Evolutionary conservation across 2,797 vertebrate species (phyloP).

Genomic region (Galago senegalensis): DNA sequence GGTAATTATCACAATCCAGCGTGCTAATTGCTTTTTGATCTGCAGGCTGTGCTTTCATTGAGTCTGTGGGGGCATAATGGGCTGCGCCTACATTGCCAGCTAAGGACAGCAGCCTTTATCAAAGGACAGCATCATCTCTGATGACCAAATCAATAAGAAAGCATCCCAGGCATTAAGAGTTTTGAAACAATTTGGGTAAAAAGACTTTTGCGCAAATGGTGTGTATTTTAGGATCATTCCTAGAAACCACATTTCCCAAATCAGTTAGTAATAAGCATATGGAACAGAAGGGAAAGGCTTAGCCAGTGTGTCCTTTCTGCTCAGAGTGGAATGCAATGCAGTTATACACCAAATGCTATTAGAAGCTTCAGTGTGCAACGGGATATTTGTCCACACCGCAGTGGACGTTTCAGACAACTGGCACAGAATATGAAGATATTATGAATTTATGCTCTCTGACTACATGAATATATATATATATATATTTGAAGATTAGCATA

Average conservation of each 20-base stretch:
- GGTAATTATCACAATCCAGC: conserved; percentile 91
- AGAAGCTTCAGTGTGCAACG: background rate
- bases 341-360: background rate
- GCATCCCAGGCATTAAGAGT: conserved; percentile 49
- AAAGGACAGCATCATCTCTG: conserved; percentile 79
- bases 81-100: conserved; percentile 78
- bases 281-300: background rate
- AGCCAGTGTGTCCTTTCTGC: background rate
- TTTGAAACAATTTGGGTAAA: background rate
- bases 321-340: background rate
- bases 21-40: conserved; percentile 92
- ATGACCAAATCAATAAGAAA: conserved; percentile 67
- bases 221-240: conserved; percentile 32
- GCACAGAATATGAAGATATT: background rate
- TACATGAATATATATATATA: fast-evolving
- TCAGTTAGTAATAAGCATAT: background rate
- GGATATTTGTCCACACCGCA: background rate
- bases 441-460: background rate
- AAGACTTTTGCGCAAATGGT: conserved; percentile 19
- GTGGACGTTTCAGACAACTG: background rate
- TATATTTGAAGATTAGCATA: background rate
- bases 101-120: conserved; percentile 87
- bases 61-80: conserved; percentile 83
- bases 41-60: conserved; percentile 83
- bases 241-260: background rate